A percentile compares a stretch with the other conserved stretches of the same genome.
These are phyloP conservation scores for Pseudococcus viburni DNA, from an alignment of 2,888 invertebrate species.

Conservation along the genomic window DNA sequence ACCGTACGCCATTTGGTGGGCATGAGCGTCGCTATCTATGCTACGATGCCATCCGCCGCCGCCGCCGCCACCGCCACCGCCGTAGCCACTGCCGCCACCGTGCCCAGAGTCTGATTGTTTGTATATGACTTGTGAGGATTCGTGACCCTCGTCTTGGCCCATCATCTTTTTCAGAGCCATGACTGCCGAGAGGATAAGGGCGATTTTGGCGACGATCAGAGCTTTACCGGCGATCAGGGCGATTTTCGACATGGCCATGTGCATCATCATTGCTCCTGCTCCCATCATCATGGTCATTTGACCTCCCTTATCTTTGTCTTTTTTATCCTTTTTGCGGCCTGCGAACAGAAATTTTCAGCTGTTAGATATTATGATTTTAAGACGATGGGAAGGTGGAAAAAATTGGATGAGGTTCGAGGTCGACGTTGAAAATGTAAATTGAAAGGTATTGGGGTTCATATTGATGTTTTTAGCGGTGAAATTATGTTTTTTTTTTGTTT, in stretches of 20 bases:
- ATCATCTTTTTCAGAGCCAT: constrained; percentile 83
- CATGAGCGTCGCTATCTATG: constrained; percentile 71
- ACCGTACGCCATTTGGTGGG: constrained; percentile 85
- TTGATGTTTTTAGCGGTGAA: no score
- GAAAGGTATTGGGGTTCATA: no score
- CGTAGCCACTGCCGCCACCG: constrained; percentile 68
- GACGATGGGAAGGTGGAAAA: no score
- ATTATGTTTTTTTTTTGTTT: no score
- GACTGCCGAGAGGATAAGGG: constrained; percentile 85
- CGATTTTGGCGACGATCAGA: constrained; percentile 86
- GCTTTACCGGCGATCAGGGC: constrained; percentile 90
- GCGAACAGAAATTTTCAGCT: constrained; percentile 68
- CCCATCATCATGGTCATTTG: constrained; percentile 76
- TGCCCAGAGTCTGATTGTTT: constrained; percentile 72
- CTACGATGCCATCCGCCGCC: constrained; percentile 77
- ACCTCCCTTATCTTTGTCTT: constrained; percentile 70
- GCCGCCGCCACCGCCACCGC: constrained; percentile 70
- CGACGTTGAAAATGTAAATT: not conserved
- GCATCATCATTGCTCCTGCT: constrained; percentile 73
- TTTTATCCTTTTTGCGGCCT: constrained; percentile 75
- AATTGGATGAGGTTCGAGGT: not conserved
- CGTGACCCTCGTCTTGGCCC: constrained; percentile 76
- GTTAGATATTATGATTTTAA: not conserved
- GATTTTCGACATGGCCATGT: constrained; percentile 80
- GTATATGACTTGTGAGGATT: constrained; percentile 79